Conservation (phyloP, 1,140 invertebrate species). For the Latrodectus geometricus region DNA sequence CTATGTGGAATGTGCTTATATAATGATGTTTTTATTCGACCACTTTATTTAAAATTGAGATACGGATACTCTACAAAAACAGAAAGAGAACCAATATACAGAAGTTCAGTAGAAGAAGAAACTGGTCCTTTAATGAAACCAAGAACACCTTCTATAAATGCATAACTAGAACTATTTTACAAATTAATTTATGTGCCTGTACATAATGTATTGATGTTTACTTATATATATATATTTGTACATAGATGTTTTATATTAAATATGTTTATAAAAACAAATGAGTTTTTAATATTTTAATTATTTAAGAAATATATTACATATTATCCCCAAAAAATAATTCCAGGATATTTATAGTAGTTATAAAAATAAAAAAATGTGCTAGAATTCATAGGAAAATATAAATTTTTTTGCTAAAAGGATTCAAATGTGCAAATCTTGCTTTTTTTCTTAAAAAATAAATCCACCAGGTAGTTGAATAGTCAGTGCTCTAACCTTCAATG, state of each 20-base stretch:
- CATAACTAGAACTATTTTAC: not conserved
- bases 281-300: not conserved
- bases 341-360: too few relatives aligned
- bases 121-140: not conserved
- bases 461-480: too few relatives aligned
- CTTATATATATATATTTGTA: slow-evolving; percentile 14
- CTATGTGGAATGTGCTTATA: slow-evolving; percentile 83
- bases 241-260: too few relatives aligned
- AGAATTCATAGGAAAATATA: too few relatives aligned
- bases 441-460: too few relatives aligned
- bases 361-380: too few relatives aligned
- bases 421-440: too few relatives aligned
- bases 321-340: not conserved
- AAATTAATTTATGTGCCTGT: not conserved
- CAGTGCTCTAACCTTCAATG: too few relatives aligned
- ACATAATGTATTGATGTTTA: not conserved
- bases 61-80: not conserved
- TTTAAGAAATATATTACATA: not conserved
- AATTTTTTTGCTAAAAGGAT: too few relatives aligned
- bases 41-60: slow-evolving; percentile 58
- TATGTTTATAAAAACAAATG: slow-evolving; percentile 2
- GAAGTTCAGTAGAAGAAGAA: slow-evolving; percentile 37
- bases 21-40: slow-evolving; percentile 77
- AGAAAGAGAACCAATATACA: slow-evolving; percentile 32
- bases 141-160: slow-evolving; percentile 32